Conservation (phyloP, 2,113 vertebrate species). For the Trachemys scripta region DNA sequence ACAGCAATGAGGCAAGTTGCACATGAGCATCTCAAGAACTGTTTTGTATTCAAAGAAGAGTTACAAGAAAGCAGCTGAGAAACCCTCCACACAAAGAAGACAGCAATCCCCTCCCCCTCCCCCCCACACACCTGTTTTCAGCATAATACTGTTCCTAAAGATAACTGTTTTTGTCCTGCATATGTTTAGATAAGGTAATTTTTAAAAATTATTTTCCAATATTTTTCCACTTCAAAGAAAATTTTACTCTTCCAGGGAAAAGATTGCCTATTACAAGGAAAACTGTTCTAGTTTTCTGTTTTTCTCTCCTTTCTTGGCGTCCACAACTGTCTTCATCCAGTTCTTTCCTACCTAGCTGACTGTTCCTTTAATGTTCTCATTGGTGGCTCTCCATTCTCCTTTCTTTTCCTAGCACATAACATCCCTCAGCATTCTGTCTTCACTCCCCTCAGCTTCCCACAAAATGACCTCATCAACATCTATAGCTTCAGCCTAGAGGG, state of each 20-base stretch:
- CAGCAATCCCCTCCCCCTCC: neutral
- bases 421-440: no score
- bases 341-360: no score
- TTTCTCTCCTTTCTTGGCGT: neutral
- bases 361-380: no score
- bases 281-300: neutral
- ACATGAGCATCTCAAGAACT: fast-evolving
- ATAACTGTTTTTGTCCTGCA: neutral
- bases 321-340: neutral
- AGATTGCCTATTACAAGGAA: neutral
- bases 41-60: neutral
- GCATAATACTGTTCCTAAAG: neutral
- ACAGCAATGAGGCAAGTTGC: neutral
- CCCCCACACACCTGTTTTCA: neutral
- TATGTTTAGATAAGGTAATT: neutral
- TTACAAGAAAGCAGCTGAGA: neutral
- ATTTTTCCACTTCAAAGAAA: slow-evolving; percentile 5
- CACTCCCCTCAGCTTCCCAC: no score
- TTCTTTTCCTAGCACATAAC: no score
- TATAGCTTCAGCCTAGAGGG: neutral
- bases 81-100: neutral
- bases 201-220: neutral
- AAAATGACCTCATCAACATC: neutral
- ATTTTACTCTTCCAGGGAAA: neutral
- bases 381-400: no score